Evolutionary conservation across 1,140 invertebrate genomes (phyloP).

Genomic region (Sinonovacula constricta): DNA sequence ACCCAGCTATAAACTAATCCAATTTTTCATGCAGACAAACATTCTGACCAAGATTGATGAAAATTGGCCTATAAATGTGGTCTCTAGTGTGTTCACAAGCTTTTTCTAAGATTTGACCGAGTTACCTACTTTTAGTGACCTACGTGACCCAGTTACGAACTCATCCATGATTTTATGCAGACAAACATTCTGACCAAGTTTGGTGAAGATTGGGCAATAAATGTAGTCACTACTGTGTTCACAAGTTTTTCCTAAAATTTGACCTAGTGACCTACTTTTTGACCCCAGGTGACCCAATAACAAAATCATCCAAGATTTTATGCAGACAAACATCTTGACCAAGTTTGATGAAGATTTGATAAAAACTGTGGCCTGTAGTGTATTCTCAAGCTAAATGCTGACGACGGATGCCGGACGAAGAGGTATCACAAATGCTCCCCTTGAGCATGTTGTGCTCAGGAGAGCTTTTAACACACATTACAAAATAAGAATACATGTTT

Average conservation of each 20-base stretch:
- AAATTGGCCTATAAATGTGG: not conserved
- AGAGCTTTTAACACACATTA: no score
- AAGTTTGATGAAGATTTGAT: not conserved
- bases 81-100: not conserved
- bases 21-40: no score
- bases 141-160: not conserved
- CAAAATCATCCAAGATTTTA: not conserved
- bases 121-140: not conserved
- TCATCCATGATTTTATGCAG: not conserved
- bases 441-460: not conserved
- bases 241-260: not conserved
- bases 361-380: not conserved
- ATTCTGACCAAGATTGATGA: no score
- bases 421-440: not conserved
- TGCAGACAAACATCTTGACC: not conserved
- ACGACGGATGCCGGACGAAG: not conserved
- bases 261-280: not conserved
- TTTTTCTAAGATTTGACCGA: not conserved
- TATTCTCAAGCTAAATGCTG: not conserved
- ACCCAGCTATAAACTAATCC: no score
- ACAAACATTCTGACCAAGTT: conserved; percentile 1
- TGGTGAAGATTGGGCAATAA: not conserved
- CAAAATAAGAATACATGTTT: no score
- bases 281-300: not conserved
- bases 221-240: not conserved